Evolutionary conservation across 2,888 invertebrate species (phyloP).

Genomic region (Stenotaenia linearis): DNA sequence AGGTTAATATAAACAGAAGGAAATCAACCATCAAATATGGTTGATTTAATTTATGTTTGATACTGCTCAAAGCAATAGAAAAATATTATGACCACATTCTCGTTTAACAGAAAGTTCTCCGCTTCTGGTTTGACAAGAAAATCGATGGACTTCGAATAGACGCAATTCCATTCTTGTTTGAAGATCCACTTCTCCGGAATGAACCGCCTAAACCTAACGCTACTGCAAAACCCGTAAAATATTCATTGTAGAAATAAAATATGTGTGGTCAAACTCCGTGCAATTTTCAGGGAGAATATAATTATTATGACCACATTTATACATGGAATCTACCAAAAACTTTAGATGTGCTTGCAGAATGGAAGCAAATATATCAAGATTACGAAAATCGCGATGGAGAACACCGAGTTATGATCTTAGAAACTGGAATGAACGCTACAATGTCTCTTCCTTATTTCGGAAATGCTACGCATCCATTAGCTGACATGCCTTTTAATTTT

Average conservation of each 20-base stretch:
- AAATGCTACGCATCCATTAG: slow-evolving; percentile 53
- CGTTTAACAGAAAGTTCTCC: slow-evolving; percentile 42
- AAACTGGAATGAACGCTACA: slow-evolving; percentile 49
- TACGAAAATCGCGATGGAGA: slow-evolving; percentile 51
- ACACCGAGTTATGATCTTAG: slow-evolving; percentile 43
- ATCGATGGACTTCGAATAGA: slow-evolving; percentile 50
- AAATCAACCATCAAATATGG: background rate
- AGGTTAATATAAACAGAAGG: background rate
- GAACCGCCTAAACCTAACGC: background rate
- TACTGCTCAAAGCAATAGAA: too few species aligned
- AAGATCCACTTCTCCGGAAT: slow-evolving; percentile 40
- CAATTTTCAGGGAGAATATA: slow-evolving; percentile 28
- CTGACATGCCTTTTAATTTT: slow-evolving; percentile 75
- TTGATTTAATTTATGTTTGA: slow-evolving; percentile 1
- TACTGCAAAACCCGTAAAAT: background rate
- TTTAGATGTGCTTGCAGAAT: slow-evolving; percentile 57
- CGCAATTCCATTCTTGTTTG: slow-evolving; percentile 46
- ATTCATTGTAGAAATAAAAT: background rate
- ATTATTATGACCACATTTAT: slow-evolving; percentile 32
- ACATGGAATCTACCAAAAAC: slow-evolving; percentile 49
- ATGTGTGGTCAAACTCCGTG: background rate
- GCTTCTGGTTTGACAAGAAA: slow-evolving; percentile 49
- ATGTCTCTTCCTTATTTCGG: slow-evolving; percentile 62
- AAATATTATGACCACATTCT: too few species aligned
- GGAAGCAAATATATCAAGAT: slow-evolving; percentile 59